Percentiles rank a stretch among this genome's conserved stretches.
These are phyloP conservation scores for Melolontha melolontha DNA, from an alignment of 2,888 invertebrate genomes.

Conservation along the genomic window DNA sequence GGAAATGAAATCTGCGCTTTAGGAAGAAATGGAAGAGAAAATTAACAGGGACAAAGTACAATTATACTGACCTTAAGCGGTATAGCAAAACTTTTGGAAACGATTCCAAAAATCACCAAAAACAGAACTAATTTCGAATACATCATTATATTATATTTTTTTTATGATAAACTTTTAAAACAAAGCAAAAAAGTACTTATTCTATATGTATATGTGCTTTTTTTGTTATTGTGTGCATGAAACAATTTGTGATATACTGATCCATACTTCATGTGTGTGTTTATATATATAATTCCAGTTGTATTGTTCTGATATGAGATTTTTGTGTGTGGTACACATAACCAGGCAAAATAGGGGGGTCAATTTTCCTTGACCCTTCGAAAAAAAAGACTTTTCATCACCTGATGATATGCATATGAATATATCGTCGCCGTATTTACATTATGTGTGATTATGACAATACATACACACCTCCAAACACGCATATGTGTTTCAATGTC, in stretches of 20 bases:
- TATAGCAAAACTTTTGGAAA: not conserved
- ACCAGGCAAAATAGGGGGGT: slow-evolving; percentile 22
- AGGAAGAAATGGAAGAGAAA: not conserved
- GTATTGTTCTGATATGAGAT: slow-evolving; percentile 24
- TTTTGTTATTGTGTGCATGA: slow-evolving; percentile 16
- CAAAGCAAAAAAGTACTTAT: not conserved
- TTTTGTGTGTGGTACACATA: slow-evolving; percentile 21
- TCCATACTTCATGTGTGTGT: not conserved
- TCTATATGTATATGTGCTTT: not conserved
- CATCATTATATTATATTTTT: not conserved
- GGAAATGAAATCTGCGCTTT: too few species aligned
- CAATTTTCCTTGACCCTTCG: slow-evolving; percentile 31
- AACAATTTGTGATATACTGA: slow-evolving; percentile 24
- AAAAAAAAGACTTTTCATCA: not conserved
- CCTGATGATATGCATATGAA: too few species aligned
- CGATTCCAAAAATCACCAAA: slow-evolving; percentile 17
- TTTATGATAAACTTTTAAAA: not conserved
- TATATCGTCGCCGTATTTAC: not conserved
- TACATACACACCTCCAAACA: slow-evolving; percentile 50
- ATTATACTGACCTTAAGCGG: slow-evolving; percentile 18
- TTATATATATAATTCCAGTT: slow-evolving; percentile 27
- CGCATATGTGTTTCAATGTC: slow-evolving; percentile 52
- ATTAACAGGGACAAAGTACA: not conserved
- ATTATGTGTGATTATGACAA: not conserved
- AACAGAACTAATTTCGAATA: slow-evolving; percentile 11